These are phyloP conservation scores for Hoplostethus atlanticus DNA, from an alignment of 2,797 vertebrate species.

Conservation along the genomic window DNA sequence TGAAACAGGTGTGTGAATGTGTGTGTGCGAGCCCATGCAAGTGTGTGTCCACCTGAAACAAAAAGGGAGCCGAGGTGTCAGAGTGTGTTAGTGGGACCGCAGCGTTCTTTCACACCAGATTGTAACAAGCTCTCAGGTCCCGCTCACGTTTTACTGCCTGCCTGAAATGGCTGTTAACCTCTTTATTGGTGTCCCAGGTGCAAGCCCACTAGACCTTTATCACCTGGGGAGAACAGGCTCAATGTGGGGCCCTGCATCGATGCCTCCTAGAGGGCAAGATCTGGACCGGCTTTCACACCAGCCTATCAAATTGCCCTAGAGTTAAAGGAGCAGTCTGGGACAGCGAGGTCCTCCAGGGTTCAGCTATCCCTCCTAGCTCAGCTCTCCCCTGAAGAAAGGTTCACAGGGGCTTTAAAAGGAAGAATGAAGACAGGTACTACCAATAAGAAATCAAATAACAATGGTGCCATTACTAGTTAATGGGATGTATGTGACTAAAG, in stretches of 20 bases:
- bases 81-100: conserved; percentile 44
- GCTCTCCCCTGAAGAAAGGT: background rate
- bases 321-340: conserved; percentile 26
- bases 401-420: background rate
- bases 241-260: conserved; percentile 41
- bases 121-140: conserved; percentile 72
- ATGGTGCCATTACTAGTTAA: background rate
- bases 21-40: conserved; percentile 32
- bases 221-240: conserved; percentile 61
- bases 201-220: conserved; percentile 72
- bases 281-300: conserved; percentile 28
- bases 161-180: conserved; percentile 71
- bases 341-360: conserved; percentile 35
- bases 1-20: conserved; percentile 65
- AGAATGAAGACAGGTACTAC: conserved; percentile 3
- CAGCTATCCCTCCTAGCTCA: conserved; percentile 3
- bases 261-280: conserved; percentile 46
- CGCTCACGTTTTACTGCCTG: conserved; percentile 71
- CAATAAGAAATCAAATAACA: conserved; percentile 11
- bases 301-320: conserved; percentile 20
- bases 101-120: conserved; percentile 71
- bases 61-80: conserved; percentile 66
- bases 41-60: conserved; percentile 33
- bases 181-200: conserved; percentile 82
- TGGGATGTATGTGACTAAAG: too few relatives aligned